Percentiles rank a stretch among this genome's conserved stretches.
Evolutionary conservation across 2,113 vertebrate species (phyloP).

Genomic region (Clarias batrachus): DNA sequence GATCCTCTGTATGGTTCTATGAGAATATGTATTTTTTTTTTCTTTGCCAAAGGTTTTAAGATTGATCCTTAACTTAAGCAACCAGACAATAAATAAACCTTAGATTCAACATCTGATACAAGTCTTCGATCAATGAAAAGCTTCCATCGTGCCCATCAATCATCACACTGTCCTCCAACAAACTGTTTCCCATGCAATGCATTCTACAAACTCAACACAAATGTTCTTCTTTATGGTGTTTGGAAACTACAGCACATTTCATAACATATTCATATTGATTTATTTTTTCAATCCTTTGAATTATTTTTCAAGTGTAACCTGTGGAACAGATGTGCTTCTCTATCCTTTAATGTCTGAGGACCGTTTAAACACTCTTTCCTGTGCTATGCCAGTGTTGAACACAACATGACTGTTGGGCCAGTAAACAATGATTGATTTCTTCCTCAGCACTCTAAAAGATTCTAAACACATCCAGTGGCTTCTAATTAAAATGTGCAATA

Average conservation of each 20-base stretch:
- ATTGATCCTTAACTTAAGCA: not conserved
- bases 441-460: not conserved
- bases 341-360: conserved; percentile 1
- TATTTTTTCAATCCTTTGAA: not conserved
- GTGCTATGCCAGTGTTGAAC: conserved; percentile 4
- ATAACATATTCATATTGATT: conserved; percentile 11
- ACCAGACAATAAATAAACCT: not conserved
- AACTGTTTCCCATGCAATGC: conserved; percentile 22
- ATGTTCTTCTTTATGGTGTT: conserved; percentile 9
- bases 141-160: conserved; percentile 16
- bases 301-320: conserved; percentile 9
- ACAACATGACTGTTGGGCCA: not conserved
- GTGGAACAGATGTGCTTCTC: conserved; percentile 12
- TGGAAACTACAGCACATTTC: conserved; percentile 11
- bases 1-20: not conserved
- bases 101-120: not conserved
- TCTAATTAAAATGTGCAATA: not conserved
- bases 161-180: not conserved
- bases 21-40: not conserved
- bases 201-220: conserved; percentile 26
- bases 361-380: not conserved
- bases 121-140: conserved; percentile 9
- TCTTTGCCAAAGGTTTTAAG: not conserved
- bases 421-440: conserved; percentile 19
- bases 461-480: not conserved